phyloP scores from a whole-genome alignment of 1,140 invertebrate species.

The Panulirus ornatus region DNA sequence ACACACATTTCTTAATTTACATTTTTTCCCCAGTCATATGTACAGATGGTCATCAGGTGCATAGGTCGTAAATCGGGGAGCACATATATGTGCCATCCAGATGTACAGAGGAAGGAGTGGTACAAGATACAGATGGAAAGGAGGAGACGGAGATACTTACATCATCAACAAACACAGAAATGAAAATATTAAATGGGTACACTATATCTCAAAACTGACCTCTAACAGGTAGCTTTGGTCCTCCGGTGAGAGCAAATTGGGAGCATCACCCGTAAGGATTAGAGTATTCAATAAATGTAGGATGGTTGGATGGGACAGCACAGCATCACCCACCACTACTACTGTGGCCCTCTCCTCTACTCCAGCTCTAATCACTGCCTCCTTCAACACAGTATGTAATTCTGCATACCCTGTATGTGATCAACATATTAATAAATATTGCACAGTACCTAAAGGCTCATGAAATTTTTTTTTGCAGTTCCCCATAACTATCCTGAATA shows the following conservation, averaged over 20 bases:
- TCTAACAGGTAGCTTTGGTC: slow-evolving; percentile 51
- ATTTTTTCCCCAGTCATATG: too few relatives aligned
- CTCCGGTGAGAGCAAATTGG: slow-evolving; percentile 52
- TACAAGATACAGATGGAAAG: too few relatives aligned
- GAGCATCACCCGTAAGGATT: slow-evolving; percentile 55
- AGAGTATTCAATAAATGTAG: slow-evolving; percentile 63
- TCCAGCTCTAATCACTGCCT: slow-evolving; percentile 49
- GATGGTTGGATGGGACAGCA: slow-evolving; percentile 44
- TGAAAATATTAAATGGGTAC: neutral
- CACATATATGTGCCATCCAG: too few relatives aligned
- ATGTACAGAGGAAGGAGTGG: too few relatives aligned
- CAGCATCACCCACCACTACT: slow-evolving; percentile 52
- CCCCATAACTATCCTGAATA: too few relatives aligned
- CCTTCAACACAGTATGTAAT: slow-evolving; percentile 25
- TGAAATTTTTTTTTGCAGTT: neutral
- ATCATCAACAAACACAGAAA: neutral
- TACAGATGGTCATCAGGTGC: too few relatives aligned
- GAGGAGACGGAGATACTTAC: too few relatives aligned
- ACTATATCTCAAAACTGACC: slow-evolving; percentile 7
- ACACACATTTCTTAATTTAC: too few relatives aligned
- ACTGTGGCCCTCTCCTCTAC: slow-evolving; percentile 56
- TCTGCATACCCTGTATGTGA: slow-evolving; percentile 19
- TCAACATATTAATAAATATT: neutral
- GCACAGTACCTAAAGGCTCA: neutral
- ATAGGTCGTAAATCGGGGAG: too few relatives aligned